Conservation (phyloP, 2,113 vertebrate genomes). For the Oncorhynchus gorbuscha region DNA sequence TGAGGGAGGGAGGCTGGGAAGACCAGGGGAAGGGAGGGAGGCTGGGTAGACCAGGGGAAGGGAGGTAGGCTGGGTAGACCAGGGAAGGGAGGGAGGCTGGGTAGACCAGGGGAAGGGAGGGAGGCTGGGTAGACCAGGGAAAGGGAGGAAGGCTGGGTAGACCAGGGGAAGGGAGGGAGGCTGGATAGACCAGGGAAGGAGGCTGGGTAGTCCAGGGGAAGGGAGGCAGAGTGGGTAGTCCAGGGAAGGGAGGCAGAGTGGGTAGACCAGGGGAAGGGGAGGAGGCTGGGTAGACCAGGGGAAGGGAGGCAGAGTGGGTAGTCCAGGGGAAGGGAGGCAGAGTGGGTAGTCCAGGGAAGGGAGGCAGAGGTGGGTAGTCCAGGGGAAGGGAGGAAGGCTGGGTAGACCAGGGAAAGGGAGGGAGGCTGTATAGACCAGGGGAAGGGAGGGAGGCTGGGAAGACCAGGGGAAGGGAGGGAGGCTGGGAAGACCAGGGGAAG, state of each 20-base stretch:
- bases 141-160: not conserved
- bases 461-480: not conserved
- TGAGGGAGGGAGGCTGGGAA: too few relatives aligned
- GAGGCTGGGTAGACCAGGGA: not conserved
- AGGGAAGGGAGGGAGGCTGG: not conserved
- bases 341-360: too few relatives aligned
- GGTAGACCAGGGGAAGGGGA: not conserved
- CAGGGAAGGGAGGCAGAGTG: not conserved
- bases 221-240: slow-evolving; percentile 1
- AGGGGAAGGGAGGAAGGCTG: not conserved
- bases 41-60: not conserved
- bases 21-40: too few relatives aligned
- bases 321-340: too few relatives aligned
- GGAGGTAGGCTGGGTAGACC: not conserved
- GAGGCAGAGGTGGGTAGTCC: too few relatives aligned
- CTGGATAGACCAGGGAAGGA: too few relatives aligned
- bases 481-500: not conserved
- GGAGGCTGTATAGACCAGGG: not conserved
- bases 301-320: not conserved
- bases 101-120: not conserved
- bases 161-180: slow-evolving; percentile 2
- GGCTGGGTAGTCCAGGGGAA: slow-evolving; percentile 1
- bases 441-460: slow-evolving; percentile 2
- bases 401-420: too few relatives aligned
- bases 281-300: not conserved